A percentile compares a stretch with the other conserved stretches of the same genome.
phyloP scores from a whole-genome alignment of 2,888 invertebrate genomes.

The Cancer borealis region DNA sequence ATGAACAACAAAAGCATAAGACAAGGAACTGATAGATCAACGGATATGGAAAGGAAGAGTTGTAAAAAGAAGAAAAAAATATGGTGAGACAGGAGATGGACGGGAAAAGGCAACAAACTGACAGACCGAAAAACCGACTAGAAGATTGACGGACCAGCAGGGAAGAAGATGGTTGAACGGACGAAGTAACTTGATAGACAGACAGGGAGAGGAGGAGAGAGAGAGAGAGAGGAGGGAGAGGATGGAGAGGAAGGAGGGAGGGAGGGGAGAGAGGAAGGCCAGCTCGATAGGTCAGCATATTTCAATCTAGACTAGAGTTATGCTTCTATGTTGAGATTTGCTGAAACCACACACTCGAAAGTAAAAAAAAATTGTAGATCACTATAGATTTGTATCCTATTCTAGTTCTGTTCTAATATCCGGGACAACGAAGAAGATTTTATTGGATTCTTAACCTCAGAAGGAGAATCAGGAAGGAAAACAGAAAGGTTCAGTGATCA shows the following conservation, averaged over 20 bases:
- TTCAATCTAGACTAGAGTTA: neutral
- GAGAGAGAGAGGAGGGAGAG: too few species aligned
- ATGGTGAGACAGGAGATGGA: too few species aligned
- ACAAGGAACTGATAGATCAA: too few species aligned
- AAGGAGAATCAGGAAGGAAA: neutral
- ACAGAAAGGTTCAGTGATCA: neutral
- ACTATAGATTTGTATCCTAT: neutral
- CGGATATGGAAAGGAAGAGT: too few species aligned
- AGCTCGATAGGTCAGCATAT: neutral
- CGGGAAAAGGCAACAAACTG: neutral
- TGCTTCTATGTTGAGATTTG: too few species aligned
- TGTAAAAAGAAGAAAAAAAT: too few species aligned
- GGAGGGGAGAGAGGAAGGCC: neutral
- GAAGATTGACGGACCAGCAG: neutral
- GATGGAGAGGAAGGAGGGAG: too few species aligned
- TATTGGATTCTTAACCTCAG: neutral
- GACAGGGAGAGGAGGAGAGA: too few species aligned
- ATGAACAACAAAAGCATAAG: neutral
- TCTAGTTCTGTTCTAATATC: neutral
- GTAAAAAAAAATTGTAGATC: neutral
- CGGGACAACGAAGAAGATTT: neutral
- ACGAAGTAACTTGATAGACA: neutral
- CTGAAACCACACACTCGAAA: too few species aligned
- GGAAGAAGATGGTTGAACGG: neutral
- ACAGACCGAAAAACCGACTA: neutral